A percentile compares a stretch with the other conserved stretches of the same genome.
phyloP scores from a whole-genome alignment of 2,113 vertebrate species.

The Solea solea region DNA sequence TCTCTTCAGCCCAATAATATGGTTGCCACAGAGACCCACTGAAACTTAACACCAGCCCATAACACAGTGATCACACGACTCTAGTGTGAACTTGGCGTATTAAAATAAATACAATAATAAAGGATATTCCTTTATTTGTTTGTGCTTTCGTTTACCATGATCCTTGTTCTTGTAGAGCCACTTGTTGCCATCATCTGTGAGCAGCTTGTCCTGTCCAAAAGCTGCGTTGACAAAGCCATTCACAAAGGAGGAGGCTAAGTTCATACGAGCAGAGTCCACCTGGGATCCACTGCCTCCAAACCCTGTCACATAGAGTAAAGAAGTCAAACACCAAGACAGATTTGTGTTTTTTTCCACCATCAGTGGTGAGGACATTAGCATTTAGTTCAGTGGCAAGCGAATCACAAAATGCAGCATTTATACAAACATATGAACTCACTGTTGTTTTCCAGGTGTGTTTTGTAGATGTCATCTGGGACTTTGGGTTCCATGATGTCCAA shows the following conservation, averaged over 20 bases:
- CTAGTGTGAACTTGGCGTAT: background rate
- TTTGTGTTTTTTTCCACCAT: background rate
- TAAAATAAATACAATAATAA: background rate
- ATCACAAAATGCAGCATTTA: background rate
- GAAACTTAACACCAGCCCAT: no score
- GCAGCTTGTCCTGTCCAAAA: slow-evolving; percentile 96
- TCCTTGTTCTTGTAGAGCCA: slow-evolving; percentile 99
- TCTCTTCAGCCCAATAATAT: no score
- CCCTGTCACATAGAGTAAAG: slow-evolving; percentile 75
- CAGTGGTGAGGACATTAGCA: background rate
- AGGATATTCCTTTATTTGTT: background rate
- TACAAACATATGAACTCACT: slow-evolving; percentile 79
- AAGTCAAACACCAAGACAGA: background rate
- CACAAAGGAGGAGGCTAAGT: slow-evolving; percentile 97
- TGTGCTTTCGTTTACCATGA: slow-evolving; percentile 82
- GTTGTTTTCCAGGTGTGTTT: slow-evolving; percentile 99
- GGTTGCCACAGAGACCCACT: no score
- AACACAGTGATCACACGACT: no score
- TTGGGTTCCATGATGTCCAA: slow-evolving; percentile 99
- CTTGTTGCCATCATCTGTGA: slow-evolving; percentile 98
- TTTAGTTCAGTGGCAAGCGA: background rate
- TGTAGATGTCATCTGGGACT: slow-evolving; percentile 98
- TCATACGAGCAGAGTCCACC: slow-evolving; percentile 98
- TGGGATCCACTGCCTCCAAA: slow-evolving; percentile 97
- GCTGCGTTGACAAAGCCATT: slow-evolving; percentile 98